These are phyloP conservation scores for Actinostola sp. DNA, from an alignment of 92 coral and sea anemone genomes.

Conservation along the genomic window DNA sequence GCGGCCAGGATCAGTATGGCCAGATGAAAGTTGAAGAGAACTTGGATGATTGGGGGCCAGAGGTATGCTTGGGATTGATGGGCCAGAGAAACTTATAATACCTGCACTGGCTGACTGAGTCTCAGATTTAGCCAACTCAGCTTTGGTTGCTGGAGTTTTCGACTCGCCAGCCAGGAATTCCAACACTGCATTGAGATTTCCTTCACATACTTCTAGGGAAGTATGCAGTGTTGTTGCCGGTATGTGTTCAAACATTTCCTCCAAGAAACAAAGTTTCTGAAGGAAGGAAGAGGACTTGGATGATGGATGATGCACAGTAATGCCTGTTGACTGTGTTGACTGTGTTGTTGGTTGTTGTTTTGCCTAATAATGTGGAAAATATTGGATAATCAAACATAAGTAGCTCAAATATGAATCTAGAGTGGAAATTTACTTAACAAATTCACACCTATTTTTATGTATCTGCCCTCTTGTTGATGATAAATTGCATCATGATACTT, in stretches of 20 bases:
- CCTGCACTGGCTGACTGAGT: not conserved
- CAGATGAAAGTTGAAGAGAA: not conserved
- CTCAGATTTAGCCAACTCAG: not conserved
- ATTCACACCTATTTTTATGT: too few relatives aligned
- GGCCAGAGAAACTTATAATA: not conserved
- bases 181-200: not conserved
- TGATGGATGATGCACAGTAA: too few relatives aligned
- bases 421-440: too few relatives aligned
- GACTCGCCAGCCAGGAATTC: not conserved
- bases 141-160: not conserved
- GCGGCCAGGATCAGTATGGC: conserved; percentile 6
- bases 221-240: not conserved
- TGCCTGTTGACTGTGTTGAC: too few relatives aligned
- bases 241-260: not conserved
- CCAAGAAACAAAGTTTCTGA: not conserved
- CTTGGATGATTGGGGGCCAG: conserved; percentile 20
- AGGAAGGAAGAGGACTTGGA: too few relatives aligned
- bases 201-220: not conserved
- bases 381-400: too few relatives aligned
- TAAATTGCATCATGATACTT: too few relatives aligned
- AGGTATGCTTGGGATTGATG: not conserved
- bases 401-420: too few relatives aligned
- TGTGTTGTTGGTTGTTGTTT: too few relatives aligned
- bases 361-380: too few relatives aligned
- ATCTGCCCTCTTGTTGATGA: too few relatives aligned